Evolutionary conservation across 2,113 vertebrate species (phyloP), one percentile per base, ranked within the genome.

Genomic region (Chaetodon auriga): DNA sequence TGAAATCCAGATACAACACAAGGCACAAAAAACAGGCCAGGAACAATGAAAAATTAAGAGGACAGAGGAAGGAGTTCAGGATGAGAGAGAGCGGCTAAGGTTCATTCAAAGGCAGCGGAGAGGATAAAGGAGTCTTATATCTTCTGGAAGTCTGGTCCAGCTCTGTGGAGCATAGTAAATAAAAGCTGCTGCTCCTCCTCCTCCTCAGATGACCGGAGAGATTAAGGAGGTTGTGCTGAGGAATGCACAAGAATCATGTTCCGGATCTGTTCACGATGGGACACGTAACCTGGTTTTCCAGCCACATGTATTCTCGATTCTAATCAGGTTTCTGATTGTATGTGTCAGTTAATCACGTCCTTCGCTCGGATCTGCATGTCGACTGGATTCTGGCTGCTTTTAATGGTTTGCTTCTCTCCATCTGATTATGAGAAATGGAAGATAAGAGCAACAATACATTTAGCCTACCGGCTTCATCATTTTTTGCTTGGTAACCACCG

Each of bases 371-470:
- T 30, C 30, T 30, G 30, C 30, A 3, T 3, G 30, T 30, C 3
- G 30, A 30, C 30, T 30, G 30, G 30, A 30, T 30, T 30, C 30
- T 30, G 30, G 30, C n/a, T n/a, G n/a, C n/a, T n/a, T n/a, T 30
- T 30, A 30, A 30, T 30, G 35, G 25, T 73, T 68, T 74, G 30
- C 49, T 53, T 71, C 46, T 48, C 21, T 45, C 53, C 65, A 21
- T 69, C 83, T 76, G 58, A 71, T 70, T 51, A 36, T 36, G 23
- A 61, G 61, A 43, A 51, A 58, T 65, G 1, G 38, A 74, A 75
- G 58, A 75, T 23, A 54, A 49, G 36, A 60, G 62, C 23, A 63
- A 14, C 30, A 53, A 49, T 13, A n/a, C 19, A 18, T 46, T 74
- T 51, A 46, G 46, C 71, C 21, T 15, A 55, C 21, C 14, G 25